Percentiles rank a stretch among this genome's conserved stretches.
Conservation (phyloP, 2,797 vertebrate species). For the Macrochelys suwanniensis region DNA sequence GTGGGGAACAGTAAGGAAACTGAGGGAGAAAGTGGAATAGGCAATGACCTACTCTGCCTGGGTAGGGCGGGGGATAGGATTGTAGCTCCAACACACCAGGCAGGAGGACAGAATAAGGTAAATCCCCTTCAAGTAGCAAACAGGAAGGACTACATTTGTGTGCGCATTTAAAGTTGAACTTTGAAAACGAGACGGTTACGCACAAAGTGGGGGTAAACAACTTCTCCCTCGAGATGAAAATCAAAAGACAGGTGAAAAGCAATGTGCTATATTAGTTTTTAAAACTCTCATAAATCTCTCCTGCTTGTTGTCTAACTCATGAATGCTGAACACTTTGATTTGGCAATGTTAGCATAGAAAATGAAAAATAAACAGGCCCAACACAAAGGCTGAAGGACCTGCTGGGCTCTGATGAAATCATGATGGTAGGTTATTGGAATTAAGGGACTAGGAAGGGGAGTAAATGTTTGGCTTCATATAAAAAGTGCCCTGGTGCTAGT, state of each 20-base stretch:
- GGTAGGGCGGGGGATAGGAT: not conserved
- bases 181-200: not conserved
- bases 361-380: not conserved
- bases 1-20: not conserved
- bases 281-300: too few species aligned
- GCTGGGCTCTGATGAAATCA: not conserved
- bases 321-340: not conserved
- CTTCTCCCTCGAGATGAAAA: not conserved
- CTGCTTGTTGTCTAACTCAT: not conserved
- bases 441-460: not conserved
- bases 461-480: not conserved
- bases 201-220: not conserved
- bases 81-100: not conserved
- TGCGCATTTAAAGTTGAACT: not conserved
- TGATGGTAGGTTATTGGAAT: not conserved
- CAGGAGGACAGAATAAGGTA: not conserved
- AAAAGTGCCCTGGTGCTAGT: not conserved
- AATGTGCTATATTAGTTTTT: too few species aligned
- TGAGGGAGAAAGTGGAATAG: not conserved
- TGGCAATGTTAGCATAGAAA: rapidly evolving
- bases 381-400: not conserved
- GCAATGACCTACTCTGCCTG: not conserved
- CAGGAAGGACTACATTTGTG: not conserved
- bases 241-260: not conserved
- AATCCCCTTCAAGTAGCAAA: not conserved